A percentile compares a stretch with the other conserved stretches of the same genome.
These are phyloP conservation scores for Cephalopterus ornatus DNA, from an alignment of 2,113 vertebrate species.

Conservation along the genomic window DNA sequence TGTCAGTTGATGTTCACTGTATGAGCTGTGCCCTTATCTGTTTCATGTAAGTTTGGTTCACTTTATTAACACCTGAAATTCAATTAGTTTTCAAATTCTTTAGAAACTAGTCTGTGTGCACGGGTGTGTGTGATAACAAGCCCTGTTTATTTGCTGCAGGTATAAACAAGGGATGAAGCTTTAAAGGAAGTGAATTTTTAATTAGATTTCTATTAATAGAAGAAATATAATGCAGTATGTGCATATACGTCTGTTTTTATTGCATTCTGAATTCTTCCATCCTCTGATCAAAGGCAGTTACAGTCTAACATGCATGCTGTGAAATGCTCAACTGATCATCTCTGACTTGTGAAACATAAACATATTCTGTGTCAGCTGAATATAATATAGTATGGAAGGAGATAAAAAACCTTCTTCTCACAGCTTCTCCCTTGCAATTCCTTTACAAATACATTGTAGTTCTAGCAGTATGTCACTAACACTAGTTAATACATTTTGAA, in stretches of 20 bases:
- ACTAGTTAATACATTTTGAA: background rate
- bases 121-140: background rate
- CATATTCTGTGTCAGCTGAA: background rate
- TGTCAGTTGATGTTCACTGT: background rate
- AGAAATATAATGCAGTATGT: background rate
- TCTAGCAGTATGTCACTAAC: background rate
- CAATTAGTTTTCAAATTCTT: background rate
- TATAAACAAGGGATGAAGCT: background rate
- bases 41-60: background rate
- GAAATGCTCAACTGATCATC: background rate
- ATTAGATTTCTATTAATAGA: background rate
- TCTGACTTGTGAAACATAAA: background rate
- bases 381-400: background rate
- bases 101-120: background rate
- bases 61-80: background rate
- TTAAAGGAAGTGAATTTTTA: background rate
- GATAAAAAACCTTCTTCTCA: background rate
- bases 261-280: background rate
- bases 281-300: background rate
- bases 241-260: background rate
- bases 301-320: background rate
- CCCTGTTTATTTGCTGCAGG: background rate
- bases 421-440: background rate
- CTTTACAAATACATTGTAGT: background rate
- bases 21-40: background rate